These are phyloP conservation scores for Trogon melanurus DNA, from an alignment of 2,113 vertebrate genomes.

Conservation along the genomic window DNA sequence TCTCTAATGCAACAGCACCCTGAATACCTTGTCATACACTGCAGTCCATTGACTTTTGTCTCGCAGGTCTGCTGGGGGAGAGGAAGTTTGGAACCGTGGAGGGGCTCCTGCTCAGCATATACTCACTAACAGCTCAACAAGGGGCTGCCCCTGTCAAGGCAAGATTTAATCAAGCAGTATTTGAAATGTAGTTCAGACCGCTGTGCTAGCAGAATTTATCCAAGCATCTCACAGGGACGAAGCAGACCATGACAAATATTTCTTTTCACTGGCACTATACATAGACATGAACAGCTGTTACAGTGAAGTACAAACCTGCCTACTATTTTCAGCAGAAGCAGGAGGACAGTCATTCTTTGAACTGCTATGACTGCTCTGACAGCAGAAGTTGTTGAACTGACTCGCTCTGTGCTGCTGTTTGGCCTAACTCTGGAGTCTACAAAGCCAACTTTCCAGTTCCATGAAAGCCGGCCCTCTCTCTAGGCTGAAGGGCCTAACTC, in stretches of 20 bases:
- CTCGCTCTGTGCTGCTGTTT: neutral
- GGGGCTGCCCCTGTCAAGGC: neutral
- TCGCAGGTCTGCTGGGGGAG: neutral
- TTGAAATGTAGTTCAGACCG: neutral
- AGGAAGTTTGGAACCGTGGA: neutral
- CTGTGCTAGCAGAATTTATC: constrained; percentile 35
- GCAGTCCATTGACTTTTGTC: neutral
- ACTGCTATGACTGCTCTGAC: neutral
- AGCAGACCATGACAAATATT: constrained; percentile 49
- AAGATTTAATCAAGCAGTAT: constrained; percentile 11
- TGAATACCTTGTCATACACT: neutral
- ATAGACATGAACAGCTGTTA: constrained; percentile 54
- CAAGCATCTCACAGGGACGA: constrained; percentile 8
- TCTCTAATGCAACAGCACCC: neutral
- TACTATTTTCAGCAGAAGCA: constrained; percentile 44
- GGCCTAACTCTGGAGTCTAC: neutral
- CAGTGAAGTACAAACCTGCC: constrained; percentile 13
- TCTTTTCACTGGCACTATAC: constrained; percentile 48
- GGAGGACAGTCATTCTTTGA: constrained; percentile 41
- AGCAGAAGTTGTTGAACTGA: neutral
- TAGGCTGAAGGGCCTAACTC: neutral
- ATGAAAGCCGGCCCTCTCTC: constrained; percentile 11
- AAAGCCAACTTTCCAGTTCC: neutral
- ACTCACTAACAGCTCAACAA: neutral
- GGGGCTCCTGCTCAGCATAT: neutral